Conservation (phyloP, 2,888 invertebrate genomes). For the Anthrax anthrax region DNA sequence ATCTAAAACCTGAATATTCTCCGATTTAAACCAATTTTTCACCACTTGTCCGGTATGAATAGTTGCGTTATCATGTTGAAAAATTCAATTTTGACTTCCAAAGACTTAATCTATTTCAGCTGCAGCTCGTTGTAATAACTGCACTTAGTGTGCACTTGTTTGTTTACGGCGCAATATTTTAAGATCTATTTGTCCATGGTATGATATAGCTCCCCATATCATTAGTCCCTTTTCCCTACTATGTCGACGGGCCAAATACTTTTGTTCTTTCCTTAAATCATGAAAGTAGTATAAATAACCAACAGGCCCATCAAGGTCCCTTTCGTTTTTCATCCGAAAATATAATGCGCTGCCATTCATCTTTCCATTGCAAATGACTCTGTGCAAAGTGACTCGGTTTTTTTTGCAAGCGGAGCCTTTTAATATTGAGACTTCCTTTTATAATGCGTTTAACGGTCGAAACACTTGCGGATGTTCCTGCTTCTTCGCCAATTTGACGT, state of each 20-base stretch:
- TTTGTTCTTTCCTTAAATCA: slow-evolving; percentile 6
- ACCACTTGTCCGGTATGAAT: not conserved
- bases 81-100: not conserved
- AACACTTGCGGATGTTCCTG: too few species aligned
- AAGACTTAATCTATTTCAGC: too few species aligned
- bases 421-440: too few species aligned
- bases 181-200: not conserved
- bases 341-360: slow-evolving; percentile 6
- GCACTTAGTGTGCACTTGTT: too few species aligned
- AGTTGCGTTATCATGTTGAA: not conserved
- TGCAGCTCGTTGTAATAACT: too few species aligned
- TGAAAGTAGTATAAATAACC: slow-evolving; percentile 9
- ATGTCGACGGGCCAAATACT: not conserved
- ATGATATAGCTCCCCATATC: slow-evolving; percentile 2
- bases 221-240: slow-evolving; percentile 3
- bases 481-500: too few species aligned
- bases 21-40: not conserved
- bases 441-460: too few species aligned
- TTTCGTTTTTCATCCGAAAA: slow-evolving; percentile 10
- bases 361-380: not conserved
- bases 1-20: not conserved
- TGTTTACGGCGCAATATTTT: too few species aligned
- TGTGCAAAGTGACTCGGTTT: not conserved
- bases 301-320: slow-evolving; percentile 6
- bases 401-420: too few species aligned